phyloP scores from a whole-genome alignment of 23 tunicate genomes.

The Trididemnum clinides region DNA sequence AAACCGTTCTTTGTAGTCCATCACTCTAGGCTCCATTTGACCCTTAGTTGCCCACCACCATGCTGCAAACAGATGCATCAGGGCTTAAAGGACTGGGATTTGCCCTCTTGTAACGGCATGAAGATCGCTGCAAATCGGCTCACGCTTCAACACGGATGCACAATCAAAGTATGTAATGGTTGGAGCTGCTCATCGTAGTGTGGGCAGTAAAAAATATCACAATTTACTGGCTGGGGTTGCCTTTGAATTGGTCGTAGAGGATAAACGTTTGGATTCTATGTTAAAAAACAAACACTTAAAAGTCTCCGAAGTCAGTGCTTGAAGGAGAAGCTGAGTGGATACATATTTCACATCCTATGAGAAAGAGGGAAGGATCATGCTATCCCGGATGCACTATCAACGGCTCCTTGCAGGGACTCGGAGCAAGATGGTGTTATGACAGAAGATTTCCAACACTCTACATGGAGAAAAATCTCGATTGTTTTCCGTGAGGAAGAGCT shows the following conservation, averaged over 20 bases:
- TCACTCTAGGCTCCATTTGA: background rate
- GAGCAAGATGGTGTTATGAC: background rate
- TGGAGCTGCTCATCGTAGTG: background rate
- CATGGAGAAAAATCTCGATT: background rate
- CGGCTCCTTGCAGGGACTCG: background rate
- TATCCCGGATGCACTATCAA: background rate
- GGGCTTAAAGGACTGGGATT: background rate
- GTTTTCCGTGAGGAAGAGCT: background rate
- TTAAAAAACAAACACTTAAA: background rate
- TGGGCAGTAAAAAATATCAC: background rate
- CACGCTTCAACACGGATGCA: background rate
- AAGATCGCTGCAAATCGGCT: background rate
- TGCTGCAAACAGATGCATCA: background rate
- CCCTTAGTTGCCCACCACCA: background rate
- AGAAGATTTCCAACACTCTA: background rate
- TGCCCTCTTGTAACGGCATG: background rate
- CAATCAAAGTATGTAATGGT: background rate
- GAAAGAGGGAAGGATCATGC: background rate
- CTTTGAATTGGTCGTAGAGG: background rate
- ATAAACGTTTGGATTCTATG: background rate
- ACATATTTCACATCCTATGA: background rate
- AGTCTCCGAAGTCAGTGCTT: background rate
- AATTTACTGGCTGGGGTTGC: background rate
- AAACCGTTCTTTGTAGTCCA: background rate
- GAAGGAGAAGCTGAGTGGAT: background rate